Evolutionary conservation across 2,888 invertebrate species (phyloP).

Genomic region (Bugula neritina): DNA sequence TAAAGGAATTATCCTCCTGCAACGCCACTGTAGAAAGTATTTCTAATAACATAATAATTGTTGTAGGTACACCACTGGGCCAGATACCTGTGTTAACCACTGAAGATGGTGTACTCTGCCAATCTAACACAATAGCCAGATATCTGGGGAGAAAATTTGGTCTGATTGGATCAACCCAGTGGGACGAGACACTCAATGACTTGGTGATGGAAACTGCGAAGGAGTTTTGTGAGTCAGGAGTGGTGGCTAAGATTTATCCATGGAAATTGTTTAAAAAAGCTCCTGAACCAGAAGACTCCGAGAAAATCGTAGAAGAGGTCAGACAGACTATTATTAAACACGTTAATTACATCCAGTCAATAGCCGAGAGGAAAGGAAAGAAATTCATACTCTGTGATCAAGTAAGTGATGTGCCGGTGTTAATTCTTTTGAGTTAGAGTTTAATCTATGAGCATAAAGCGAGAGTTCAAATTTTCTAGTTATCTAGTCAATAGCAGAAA

Average conservation of each 20-base stretch:
- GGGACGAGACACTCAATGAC: conserved; percentile 16
- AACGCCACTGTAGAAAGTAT: too few relatives aligned
- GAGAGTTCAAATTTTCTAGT: too few relatives aligned
- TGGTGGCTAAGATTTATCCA: not conserved
- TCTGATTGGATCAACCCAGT: not conserved
- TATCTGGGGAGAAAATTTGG: conserved; percentile 13
- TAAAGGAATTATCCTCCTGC: too few relatives aligned
- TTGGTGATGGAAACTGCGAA: not conserved
- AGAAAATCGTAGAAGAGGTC: not conserved
- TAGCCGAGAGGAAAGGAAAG: conserved; percentile 19
- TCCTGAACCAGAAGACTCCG: conserved; percentile 3
- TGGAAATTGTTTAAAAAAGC: not conserved
- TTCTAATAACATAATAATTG: too few relatives aligned
- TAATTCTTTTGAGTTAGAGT: too few relatives aligned
- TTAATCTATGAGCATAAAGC: too few relatives aligned
- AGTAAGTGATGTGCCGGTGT: too few relatives aligned
- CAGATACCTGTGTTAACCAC: conserved; percentile 11
- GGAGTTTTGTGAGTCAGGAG: not conserved
- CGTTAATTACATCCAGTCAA: not conserved
- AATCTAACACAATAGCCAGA: conserved; percentile 1
- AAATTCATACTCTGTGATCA: not conserved
- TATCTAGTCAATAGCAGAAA: too few relatives aligned
- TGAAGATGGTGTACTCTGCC: conserved; percentile 1
- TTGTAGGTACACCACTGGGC: not conserved
- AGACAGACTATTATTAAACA: not conserved